phyloP scores from a whole-genome alignment of 2,888 invertebrate genomes.

The Eupithecia inturbata region DNA sequence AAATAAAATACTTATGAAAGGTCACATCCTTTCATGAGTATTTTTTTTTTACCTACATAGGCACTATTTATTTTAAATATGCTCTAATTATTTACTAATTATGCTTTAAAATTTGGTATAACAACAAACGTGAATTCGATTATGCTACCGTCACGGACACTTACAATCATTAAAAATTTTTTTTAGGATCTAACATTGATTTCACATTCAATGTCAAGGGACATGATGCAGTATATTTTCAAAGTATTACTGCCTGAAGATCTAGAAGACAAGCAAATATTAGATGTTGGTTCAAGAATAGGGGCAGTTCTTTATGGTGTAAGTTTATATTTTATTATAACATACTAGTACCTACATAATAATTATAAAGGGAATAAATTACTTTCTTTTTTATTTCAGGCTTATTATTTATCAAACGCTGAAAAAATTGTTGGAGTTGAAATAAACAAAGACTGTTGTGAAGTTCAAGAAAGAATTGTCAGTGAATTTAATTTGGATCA shows the following conservation, averaged over 20 bases:
- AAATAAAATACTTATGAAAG: too few relatives aligned
- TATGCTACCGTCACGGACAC: too few relatives aligned
- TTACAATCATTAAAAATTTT: too few relatives aligned
- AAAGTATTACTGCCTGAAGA: conserved; percentile 85
- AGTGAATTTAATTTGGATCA: conserved; percentile 78
- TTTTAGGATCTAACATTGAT: conserved; percentile 84
- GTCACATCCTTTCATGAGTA: too few relatives aligned
- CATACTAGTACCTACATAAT: too few relatives aligned
- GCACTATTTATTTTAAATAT: too few relatives aligned
- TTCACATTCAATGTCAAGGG: conserved; percentile 87
- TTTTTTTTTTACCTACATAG: too few relatives aligned
- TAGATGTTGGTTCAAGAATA: conserved; percentile 89
- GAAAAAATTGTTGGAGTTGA: conserved; percentile 87
- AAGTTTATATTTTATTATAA: conserved; percentile 52
- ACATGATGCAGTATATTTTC: conserved; percentile 85
- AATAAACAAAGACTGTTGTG: conserved; percentile 87
- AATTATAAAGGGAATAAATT: neutral
- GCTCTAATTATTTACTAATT: too few relatives aligned
- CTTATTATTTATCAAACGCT: conserved; percentile 84
- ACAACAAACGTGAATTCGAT: too few relatives aligned
- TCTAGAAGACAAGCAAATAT: conserved; percentile 81
- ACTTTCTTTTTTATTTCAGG: conserved; percentile 70
- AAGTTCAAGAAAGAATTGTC: conserved; percentile 84
- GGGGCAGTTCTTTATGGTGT: conserved; percentile 89
- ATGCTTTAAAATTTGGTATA: too few relatives aligned